A percentile compares a stretch with the other conserved stretches of the same genome.
These are phyloP conservation scores for Micrastur ruficollis DNA, from an alignment of 2,797 vertebrate species.

Conservation along the genomic window DNA sequence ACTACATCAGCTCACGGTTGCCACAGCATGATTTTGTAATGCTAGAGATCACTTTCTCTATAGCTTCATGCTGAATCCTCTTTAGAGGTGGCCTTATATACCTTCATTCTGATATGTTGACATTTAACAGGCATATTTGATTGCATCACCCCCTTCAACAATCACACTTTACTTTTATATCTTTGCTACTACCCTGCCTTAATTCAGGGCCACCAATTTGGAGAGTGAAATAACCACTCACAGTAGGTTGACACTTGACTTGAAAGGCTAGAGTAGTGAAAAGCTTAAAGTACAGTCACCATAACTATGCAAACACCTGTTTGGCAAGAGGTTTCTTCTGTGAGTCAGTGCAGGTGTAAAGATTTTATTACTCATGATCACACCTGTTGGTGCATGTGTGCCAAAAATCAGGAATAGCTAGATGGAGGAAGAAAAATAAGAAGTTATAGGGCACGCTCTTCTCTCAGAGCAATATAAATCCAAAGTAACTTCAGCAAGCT, in stretches of 20 bases:
- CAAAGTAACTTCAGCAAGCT: neutral
- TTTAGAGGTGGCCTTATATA: neutral
- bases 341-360: constrained; percentile 62
- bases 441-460: neutral
- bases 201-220: constrained; percentile 19
- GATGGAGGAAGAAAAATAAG: constrained; percentile 17
- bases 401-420: constrained; percentile 40
- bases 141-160: neutral
- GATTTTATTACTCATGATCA: constrained; percentile 52
- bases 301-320: constrained; percentile 53
- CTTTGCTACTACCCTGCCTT: constrained; percentile 17
- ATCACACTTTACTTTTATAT: neutral
- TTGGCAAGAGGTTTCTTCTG: constrained; percentile 37
- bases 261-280: neutral
- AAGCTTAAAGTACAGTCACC: constrained; percentile 18
- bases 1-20: neutral
- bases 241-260: constrained; percentile 29
- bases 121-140: neutral
- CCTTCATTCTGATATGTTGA: neutral
- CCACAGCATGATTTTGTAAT: neutral
- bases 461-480: neutral
- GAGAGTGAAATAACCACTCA: neutral
- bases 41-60: neutral
- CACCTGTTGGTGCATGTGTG: constrained; percentile 28
- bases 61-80: neutral